Base-by-base conservation (phyloP, 2,888 invertebrate genomes). In the Scaeva pyrastri region DNA sequence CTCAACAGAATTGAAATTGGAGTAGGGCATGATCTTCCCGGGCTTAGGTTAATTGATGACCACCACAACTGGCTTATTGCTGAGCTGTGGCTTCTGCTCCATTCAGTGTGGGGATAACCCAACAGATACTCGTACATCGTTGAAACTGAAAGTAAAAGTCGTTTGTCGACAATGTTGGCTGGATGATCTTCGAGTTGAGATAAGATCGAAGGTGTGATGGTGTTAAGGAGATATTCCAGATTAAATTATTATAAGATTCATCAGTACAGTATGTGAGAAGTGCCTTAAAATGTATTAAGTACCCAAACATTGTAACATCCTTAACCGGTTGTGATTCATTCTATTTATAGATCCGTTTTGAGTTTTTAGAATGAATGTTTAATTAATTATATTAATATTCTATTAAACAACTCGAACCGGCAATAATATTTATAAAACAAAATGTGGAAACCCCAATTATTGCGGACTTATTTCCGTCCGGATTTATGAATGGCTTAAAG, bases 281-380 rank as follows among this genome's bases (percentile, higher is more conserved):
- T 14, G 26, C 26, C 56, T 36, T 41, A 12, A 45, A 68, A 64
- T 71, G 21, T 52, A 36, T 10, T 31, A 14, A 10, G 2, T 10
- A 26, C 4, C 2, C 2, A 7, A 50, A 11, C 19, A 52, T 41
- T 70, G 8, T 12, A 39, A 39, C 12, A 39, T 60, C 77, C 81
- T 82, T 72, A 72, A 72, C 71, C 77, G 81, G 66, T 52, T 66
- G 72, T 82, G 81, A 82, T 66, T 82, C 81, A 82, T 56, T 62
- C 45, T 21, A 48, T 16, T 12, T 12, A 60, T 21, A 52, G 62
- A 75, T 81, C 75, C 75, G 78, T 58, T 36, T 58, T 58, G 14
- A n/a, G 6, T 60, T 41, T 21, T 52, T 12, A 52, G 50, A 52
- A n/a, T 31, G 10, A 56, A 52, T 23, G 26, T 8, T 39, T 19